phyloP scores from a whole-genome alignment of 2,113 vertebrate species.

The Indicator indicator region DNA sequence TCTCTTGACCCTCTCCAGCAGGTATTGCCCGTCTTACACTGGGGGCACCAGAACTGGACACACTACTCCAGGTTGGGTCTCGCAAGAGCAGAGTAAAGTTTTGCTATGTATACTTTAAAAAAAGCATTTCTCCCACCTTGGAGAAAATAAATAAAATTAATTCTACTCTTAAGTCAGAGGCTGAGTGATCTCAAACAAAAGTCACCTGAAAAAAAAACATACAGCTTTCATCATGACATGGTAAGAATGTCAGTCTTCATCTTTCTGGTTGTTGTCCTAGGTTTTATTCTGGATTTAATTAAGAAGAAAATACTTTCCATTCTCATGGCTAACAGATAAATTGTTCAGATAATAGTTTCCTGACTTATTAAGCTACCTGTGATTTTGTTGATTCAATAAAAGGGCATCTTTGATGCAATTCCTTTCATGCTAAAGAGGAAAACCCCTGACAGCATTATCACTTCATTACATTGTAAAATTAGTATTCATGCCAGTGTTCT shows the following conservation, averaged over 20 bases:
- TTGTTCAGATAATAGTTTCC: neutral
- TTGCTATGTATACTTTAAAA: neutral
- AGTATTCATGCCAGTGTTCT: slow-evolving; percentile 16
- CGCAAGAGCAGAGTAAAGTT: too few species aligned
- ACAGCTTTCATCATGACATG: neutral
- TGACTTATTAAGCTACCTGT: neutral
- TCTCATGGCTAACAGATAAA: neutral
- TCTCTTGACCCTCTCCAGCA: too few species aligned
- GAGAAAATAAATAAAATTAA: neutral
- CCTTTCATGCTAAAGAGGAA: neutral
- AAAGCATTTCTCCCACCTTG: neutral
- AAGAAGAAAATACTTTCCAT: neutral
- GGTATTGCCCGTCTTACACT: too few species aligned
- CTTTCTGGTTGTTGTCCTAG: neutral
- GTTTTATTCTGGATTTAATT: neutral
- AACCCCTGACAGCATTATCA: neutral
- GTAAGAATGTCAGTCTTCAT: neutral
- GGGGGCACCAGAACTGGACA: too few species aligned
- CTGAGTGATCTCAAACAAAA: neutral
- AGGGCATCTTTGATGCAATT: neutral
- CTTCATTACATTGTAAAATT: neutral
- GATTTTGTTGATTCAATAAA: neutral
- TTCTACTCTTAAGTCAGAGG: neutral
- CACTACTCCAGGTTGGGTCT: too few species aligned
- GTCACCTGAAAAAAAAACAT: neutral